phyloP scores from a whole-genome alignment of 2,113 vertebrate genomes.

The Catharus minimus region DNA sequence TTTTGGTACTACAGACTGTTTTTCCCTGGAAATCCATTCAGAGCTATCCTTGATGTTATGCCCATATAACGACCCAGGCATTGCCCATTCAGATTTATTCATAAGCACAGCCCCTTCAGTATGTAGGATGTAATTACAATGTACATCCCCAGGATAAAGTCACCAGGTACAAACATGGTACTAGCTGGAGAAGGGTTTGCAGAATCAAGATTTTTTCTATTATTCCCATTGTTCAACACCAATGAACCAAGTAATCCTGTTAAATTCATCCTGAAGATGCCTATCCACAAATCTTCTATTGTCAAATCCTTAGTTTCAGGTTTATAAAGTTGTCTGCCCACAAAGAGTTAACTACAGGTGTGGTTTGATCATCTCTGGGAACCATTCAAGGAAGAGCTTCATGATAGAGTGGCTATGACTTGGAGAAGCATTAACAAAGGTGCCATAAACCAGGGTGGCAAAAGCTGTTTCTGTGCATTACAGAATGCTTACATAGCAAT shows the following conservation, averaged over 20 bases:
- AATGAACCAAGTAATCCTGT: neutral
- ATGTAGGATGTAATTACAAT: neutral
- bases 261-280: neutral
- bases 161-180: neutral
- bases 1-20: neutral
- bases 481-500: neutral
- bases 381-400: neutral
- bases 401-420: neutral
- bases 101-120: neutral
- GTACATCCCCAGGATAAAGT: neutral
- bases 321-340: neutral
- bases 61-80: rapidly evolving
- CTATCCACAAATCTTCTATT: neutral
- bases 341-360: neutral
- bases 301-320: neutral
- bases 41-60: neutral
- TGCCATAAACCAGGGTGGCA: neutral
- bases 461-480: neutral
- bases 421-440: neutral
- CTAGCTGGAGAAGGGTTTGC: neutral
- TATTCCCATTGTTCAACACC: neutral
- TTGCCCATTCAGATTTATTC: neutral
- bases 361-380: neutral
- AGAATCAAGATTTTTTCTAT: neutral
- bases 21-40: neutral